These are phyloP conservation scores for Nasonia giraulti DNA, from an alignment of 1,140 invertebrate species.

Conservation along the genomic window DNA sequence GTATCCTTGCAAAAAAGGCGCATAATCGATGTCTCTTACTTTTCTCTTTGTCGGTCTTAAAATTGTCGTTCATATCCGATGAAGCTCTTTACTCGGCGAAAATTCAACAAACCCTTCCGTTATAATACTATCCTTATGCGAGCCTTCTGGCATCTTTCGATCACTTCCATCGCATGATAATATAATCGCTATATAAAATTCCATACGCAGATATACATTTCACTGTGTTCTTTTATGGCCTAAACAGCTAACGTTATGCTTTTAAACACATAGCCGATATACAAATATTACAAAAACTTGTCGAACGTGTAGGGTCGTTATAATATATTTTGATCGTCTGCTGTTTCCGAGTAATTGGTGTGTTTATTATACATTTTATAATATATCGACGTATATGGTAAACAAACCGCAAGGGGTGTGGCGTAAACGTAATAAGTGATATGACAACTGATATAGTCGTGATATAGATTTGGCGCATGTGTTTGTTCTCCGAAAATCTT, in stretches of 20 bases:
- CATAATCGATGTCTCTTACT: neutral
- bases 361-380: neutral
- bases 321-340: constrained; percentile 11
- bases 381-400: too few relatives aligned
- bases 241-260: neutral
- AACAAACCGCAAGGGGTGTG: too few relatives aligned
- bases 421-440: constrained; percentile 29
- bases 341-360: neutral
- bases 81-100: constrained; percentile 25
- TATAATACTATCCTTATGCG: neutral
- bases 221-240: neutral
- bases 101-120: constrained; percentile 1
- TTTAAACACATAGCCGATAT: constrained; percentile 37
- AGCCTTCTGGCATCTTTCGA: neutral
- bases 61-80: constrained; percentile 9
- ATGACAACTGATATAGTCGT: constrained; percentile 26
- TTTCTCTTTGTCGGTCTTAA: constrained; percentile 31
- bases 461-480: neutral
- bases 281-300: constrained; percentile 46
- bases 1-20: constrained; percentile 27
- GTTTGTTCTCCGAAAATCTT: neutral
- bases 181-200: constrained; percentile 26
- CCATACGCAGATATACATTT: constrained; percentile 5
- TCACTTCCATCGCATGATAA: neutral
- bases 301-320: too few relatives aligned